phyloP scores from a whole-genome alignment of 30 jellyfish, hydroid and myxozoan species.

The Chrysaora quinquecirrha region DNA sequence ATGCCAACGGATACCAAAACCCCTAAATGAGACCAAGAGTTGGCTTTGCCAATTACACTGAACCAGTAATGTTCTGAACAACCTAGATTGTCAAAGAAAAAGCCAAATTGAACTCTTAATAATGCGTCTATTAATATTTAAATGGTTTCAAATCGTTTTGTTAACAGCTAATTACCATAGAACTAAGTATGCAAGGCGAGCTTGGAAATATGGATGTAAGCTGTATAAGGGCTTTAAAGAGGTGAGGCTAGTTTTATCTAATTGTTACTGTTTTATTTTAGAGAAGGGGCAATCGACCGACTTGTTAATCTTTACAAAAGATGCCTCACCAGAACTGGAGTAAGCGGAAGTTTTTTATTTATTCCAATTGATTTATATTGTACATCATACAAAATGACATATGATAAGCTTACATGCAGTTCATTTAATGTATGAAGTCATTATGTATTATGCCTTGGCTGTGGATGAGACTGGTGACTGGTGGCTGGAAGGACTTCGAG shows the following conservation, averaged over 20 bases:
- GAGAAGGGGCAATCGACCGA: slow-evolving; percentile 97
- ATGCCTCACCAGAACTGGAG: slow-evolving; percentile 80
- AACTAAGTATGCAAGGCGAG: background rate
- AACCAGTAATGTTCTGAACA: too few relatives aligned
- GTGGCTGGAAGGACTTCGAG: too few relatives aligned
- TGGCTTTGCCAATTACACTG: too few relatives aligned
- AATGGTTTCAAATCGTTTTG: background rate
- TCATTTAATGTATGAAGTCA: too few relatives aligned
- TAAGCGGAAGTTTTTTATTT: slow-evolving; percentile 25
- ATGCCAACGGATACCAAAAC: too few relatives aligned
- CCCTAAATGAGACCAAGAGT: too few relatives aligned
- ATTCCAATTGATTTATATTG: background rate
- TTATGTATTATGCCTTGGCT: too few relatives aligned
- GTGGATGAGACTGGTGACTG: too few relatives aligned
- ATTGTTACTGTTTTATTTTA: slow-evolving; percentile 16
- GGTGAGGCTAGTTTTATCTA: background rate
- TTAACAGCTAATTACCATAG: background rate
- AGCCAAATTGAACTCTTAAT: too few relatives aligned
- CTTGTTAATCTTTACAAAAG: slow-evolving; percentile 84
- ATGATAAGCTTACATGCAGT: background rate
- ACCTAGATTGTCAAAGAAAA: too few relatives aligned
- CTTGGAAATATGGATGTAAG: background rate
- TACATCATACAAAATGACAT: background rate
- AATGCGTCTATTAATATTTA: too few relatives aligned
- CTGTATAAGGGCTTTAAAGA: background rate